Evolutionary conservation across 2,113 vertebrate species (phyloP).

Genomic region (Plecotus auritus): DNA sequence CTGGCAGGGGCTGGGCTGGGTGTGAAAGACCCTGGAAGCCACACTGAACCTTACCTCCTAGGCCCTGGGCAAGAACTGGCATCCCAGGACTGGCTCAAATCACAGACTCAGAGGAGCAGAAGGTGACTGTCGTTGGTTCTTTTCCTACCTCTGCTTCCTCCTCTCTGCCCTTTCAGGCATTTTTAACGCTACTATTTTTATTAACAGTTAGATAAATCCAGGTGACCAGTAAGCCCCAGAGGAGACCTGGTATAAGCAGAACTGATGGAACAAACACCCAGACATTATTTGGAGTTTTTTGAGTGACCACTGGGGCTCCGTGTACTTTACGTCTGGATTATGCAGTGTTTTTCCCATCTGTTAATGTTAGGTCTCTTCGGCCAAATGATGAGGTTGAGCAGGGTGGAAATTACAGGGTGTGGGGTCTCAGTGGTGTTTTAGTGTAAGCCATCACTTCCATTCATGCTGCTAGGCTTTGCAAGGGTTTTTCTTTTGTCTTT

Average conservation of each 20-base stretch:
- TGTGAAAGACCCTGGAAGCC: background rate
- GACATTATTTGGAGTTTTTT: slow-evolving; percentile 38
- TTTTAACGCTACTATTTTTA: background rate
- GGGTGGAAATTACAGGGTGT: slow-evolving; percentile 63
- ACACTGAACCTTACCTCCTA: background rate
- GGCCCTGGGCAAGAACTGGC: background rate
- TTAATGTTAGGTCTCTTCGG: slow-evolving; percentile 60
- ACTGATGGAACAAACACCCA: background rate
- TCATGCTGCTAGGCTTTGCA: background rate
- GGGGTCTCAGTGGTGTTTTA: slow-evolving; percentile 20
- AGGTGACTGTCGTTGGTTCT: background rate
- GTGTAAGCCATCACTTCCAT: slow-evolving; percentile 22
- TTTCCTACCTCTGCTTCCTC: background rate
- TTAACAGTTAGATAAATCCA: background rate
- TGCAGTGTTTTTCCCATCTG: slow-evolving; percentile 40
- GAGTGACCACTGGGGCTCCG: slow-evolving; percentile 27
- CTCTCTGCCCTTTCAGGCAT: background rate
- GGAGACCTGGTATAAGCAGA: background rate
- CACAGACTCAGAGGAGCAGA: background rate
- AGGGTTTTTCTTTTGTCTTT: background rate
- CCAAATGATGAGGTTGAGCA: slow-evolving; percentile 62
- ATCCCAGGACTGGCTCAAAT: background rate
- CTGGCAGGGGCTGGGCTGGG: background rate
- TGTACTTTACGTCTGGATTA: slow-evolving; percentile 67
- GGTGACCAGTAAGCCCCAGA: background rate